phyloP scores from a whole-genome alignment of 2,113 vertebrate species.

The Nyctibius bracteatus region DNA sequence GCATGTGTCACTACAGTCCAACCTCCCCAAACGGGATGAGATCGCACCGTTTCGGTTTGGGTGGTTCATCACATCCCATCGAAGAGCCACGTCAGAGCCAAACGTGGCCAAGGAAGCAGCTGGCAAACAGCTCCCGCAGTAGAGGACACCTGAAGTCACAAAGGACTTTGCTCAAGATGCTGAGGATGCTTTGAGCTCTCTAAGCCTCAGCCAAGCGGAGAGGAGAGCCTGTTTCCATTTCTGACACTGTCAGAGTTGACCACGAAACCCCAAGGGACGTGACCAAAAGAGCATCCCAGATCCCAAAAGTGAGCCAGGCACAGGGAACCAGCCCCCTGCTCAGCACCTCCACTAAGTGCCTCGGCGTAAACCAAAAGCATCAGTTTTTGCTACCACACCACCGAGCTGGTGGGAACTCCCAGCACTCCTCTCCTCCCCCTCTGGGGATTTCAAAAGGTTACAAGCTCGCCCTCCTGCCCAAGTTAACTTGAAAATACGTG shows the following conservation, averaged over 20 bases:
- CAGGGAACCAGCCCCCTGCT: background rate
- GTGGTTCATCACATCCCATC: background rate
- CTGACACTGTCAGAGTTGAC: fast-evolving
- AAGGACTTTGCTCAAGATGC: background rate
- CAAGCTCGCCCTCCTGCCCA: background rate
- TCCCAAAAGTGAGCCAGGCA: background rate
- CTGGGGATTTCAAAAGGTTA: background rate
- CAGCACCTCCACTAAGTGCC: background rate
- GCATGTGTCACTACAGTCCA: background rate
- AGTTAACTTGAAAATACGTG: background rate
- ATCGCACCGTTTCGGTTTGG: fast-evolving
- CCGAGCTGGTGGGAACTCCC: background rate
- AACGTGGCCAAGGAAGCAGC: background rate
- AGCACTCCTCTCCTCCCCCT: background rate
- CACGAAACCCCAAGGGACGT: fast-evolving
- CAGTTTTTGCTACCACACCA: background rate
- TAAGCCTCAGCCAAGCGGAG: background rate
- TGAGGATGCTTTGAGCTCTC: background rate
- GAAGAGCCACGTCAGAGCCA: fast-evolving
- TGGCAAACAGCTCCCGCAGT: background rate
- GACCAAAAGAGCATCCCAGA: background rate
- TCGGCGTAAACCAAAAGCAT: fast-evolving
- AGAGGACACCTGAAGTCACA: background rate
- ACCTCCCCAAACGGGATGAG: background rate
- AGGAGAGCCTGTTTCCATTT: background rate